Evolutionary conservation across 2,113 vertebrate species (phyloP), one percentile per base, ranked within the genome.

Genomic region (Datnioides undecimradiatus): DNA sequence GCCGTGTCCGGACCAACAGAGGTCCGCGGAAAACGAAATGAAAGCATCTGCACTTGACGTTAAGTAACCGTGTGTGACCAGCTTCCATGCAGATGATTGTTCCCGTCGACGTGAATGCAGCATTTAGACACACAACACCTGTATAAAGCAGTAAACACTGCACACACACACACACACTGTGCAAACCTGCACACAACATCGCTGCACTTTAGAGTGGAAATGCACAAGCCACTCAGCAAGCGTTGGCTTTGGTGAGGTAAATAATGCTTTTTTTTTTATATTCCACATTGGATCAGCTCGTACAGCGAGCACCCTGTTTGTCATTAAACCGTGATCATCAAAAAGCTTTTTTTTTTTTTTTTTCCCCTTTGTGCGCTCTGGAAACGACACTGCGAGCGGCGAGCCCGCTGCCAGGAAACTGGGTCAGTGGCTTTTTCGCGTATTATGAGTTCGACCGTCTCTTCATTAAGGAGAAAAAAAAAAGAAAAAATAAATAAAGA

Each of bases 401-500:
- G 33, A 76, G 75, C 54, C 43, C 21, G 1, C 66, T 55, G 69
- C 33, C 41, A 27, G 46, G 55, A 76, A 93, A 83, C 41, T 89
- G 67, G 79, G 84, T 88, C 88, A 91, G 64, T 75, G 58, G 66
- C 83, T 74, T 82, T 82, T 80, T 75, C 71, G 48, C 19, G 3
- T 73, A 55, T 79, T 71, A 67, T 54, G 58, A 83, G 69, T 72
- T 70, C 19, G 5, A 76, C 49, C 10, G 5, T 72, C 57, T 84
- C 77, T 76, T 90, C 60, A 84, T 90, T 85, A 87, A 68, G 52
- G 38, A 40, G n/a, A 58, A 54, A 14, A 62, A 68, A 73, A 52
- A 60, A 65, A 40, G n/a, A 58, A 54, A 14, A 62, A 68, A 73
- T 58, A 60, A 65, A 66, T 63, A 82, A 79, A 66, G 54, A 46